Evolutionary conservation across 2,113 vertebrate genomes (phyloP), one percentile per base, ranked within the genome.

Genomic region (Rhizomys pruinosus): DNA sequence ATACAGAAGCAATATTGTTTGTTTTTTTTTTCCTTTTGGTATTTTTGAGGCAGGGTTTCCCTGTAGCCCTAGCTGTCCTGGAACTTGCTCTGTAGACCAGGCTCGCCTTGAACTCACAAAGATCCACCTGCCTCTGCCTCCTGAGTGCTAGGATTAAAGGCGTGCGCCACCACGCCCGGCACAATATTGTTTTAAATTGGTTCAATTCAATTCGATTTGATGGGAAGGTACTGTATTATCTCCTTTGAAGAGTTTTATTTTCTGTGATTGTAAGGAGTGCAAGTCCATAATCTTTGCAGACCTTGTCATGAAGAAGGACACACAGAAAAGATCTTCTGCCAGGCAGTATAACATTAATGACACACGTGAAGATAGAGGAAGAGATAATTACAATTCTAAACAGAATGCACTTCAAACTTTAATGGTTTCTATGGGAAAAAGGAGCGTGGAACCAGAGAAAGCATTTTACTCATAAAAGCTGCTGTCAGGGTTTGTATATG

Each of bases 121-220:
- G n/a, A n/a, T n/a, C n/a, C n/a, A n/a, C n/a, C n/a, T n/a, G n/a
- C n/a, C n/a, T n/a, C n/a, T n/a, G n/a, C n/a, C n/a, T n/a, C n/a
- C n/a, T n/a, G n/a, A n/a, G n/a, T n/a, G n/a, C n/a, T n/a, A n/a
- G n/a, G n/a, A n/a, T n/a, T n/a, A n/a, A n/a, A n/a, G n/a, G n/a
- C n/a, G n/a, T n/a, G n/a, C n/a, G n/a, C n/a, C n/a, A n/a, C n/a
- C n/a, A n/a, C n/a, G n/a, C n/a, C n/a, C n/a, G n/a, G n/a, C n/a
- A 6, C 3, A 66, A 85, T 6, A 57, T 20, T 71, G 44, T 68
- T 90, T 74, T 68, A 17, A 59, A 84, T 6, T 81, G 42, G 20
- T 20, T 85, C 34, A 61, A 27, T 80, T 95, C 25, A 78, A 23
- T 80, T 95, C 25, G 74, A 23, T 44, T 47, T 86, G 17, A 64